These are phyloP conservation scores for Pyrrhia umbra DNA, from an alignment of 2,888 invertebrate genomes.

Conservation along the genomic window DNA sequence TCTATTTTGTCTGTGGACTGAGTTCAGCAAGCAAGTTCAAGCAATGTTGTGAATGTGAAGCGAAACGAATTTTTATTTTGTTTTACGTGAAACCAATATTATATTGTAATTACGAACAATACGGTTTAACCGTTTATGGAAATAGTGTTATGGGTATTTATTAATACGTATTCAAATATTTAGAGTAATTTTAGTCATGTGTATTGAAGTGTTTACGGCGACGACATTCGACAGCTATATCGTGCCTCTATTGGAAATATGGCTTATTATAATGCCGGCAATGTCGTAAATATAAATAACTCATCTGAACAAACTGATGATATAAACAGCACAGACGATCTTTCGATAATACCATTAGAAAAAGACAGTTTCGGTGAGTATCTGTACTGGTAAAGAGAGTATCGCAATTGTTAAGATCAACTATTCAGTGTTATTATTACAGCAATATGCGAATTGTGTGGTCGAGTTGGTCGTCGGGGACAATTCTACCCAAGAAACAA, in stretches of 20 bases:
- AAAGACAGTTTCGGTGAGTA: slow-evolving; percentile 96
- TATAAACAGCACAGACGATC: slow-evolving; percentile 89
- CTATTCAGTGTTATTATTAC: slow-evolving; percentile 49
- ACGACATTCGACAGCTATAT: slow-evolving; percentile 68
- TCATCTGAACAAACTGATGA: slow-evolving; percentile 72
- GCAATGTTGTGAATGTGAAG: slow-evolving; percentile 27
- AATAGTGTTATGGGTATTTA: background rate
- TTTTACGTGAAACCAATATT: background rate
- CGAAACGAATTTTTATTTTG: slow-evolving; percentile 9
- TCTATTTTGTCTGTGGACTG: background rate
- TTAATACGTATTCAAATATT: slow-evolving; percentile 29
- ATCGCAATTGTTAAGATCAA: slow-evolving; percentile 9
- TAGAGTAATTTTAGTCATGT: slow-evolving; percentile 75
- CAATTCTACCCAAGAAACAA: slow-evolving; percentile 83
- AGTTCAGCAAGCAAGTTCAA: background rate
- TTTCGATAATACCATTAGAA: slow-evolving; percentile 96
- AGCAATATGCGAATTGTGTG: slow-evolving; percentile 88
- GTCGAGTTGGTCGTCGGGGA: slow-evolving; percentile 81
- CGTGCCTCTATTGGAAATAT: slow-evolving; percentile 76
- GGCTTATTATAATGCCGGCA: slow-evolving; percentile 81
- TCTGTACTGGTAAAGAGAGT: background rate
- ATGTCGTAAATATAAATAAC: slow-evolving; percentile 71
- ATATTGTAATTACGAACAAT: background rate
- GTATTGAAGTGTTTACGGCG: slow-evolving; percentile 79
- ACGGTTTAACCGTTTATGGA: background rate